Conservation (phyloP, 1,140 invertebrate species). For the Neodiprion virginianus region DNA sequence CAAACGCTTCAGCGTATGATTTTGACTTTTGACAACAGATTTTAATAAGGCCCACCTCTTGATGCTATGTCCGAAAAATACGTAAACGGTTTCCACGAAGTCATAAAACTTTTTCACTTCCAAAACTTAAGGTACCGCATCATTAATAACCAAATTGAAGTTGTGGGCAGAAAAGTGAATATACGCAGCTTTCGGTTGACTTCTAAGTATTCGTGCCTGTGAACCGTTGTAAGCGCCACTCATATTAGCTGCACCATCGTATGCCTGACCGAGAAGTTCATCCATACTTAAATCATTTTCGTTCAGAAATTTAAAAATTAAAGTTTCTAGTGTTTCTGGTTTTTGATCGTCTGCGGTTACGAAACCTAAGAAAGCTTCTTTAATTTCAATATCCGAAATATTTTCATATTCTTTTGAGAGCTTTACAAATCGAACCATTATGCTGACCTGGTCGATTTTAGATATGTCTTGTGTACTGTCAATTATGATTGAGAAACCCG, state of each 20-base stretch:
- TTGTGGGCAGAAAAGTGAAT: constrained; percentile 44
- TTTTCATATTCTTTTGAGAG: constrained; percentile 28
- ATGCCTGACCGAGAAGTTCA: constrained; percentile 44
- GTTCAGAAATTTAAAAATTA: constrained; percentile 25
- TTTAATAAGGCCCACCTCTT: neutral
- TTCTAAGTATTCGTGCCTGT: constrained; percentile 35
- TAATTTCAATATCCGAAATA: constrained; percentile 25
- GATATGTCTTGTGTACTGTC: constrained; percentile 42
- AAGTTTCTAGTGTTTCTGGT: neutral
- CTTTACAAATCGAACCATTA: constrained; percentile 31
- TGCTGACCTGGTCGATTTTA: constrained; percentile 35
- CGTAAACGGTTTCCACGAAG: neutral
- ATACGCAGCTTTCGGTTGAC: constrained; percentile 32
- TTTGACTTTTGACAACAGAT: neutral
- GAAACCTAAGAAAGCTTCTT: constrained; percentile 26
- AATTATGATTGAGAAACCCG: constrained; percentile 41
- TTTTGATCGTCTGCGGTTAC: neutral
- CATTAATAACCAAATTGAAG: constrained; percentile 43
- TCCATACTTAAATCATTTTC: constrained; percentile 34
- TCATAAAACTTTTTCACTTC: constrained; percentile 30
- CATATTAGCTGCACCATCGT: constrained; percentile 43
- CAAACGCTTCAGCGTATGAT: neutral
- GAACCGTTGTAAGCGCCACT: constrained; percentile 39
- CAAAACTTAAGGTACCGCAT: constrained; percentile 34
- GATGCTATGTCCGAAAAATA: neutral